phyloP scores from a whole-genome alignment of 2,113 vertebrate genomes.

The Thamnophis sirtalis region DNA sequence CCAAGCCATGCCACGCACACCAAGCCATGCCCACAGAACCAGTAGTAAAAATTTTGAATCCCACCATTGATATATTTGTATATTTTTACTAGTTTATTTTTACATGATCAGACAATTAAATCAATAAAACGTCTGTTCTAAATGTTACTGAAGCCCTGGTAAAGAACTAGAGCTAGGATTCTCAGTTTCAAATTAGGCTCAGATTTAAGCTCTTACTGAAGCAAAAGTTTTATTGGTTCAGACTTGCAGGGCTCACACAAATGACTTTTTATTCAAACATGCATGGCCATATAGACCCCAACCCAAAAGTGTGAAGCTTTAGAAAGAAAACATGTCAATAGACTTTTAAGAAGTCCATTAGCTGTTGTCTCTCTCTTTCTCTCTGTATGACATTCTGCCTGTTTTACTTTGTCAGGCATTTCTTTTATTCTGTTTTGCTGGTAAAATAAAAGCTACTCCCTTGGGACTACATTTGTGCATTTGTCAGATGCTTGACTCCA shows the following conservation, averaged over 20 bases:
- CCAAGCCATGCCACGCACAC: too few species aligned
- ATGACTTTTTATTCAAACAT: background rate
- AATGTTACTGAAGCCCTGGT: background rate
- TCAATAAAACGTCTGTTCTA: background rate
- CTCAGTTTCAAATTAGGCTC: background rate
- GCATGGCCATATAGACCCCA: background rate
- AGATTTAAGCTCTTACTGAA: background rate
- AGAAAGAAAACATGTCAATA: background rate
- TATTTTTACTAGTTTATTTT: background rate
- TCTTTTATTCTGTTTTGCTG: background rate
- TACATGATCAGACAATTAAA: background rate
- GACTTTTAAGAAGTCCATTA: background rate
- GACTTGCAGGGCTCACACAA: background rate
- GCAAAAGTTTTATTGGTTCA: background rate
- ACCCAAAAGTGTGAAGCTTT: background rate
- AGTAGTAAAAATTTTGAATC: too few species aligned
- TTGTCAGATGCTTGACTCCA: background rate
- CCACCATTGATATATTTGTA: background rate
- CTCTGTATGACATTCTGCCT: background rate
- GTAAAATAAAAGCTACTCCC: background rate
- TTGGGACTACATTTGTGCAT: background rate
- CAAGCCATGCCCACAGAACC: too few species aligned
- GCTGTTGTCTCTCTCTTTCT: background rate
- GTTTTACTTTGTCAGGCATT: background rate
- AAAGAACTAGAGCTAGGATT: background rate